Conservation (phyloP, 2,888 invertebrate genomes). For the Carpatolechia fugitivella region DNA sequence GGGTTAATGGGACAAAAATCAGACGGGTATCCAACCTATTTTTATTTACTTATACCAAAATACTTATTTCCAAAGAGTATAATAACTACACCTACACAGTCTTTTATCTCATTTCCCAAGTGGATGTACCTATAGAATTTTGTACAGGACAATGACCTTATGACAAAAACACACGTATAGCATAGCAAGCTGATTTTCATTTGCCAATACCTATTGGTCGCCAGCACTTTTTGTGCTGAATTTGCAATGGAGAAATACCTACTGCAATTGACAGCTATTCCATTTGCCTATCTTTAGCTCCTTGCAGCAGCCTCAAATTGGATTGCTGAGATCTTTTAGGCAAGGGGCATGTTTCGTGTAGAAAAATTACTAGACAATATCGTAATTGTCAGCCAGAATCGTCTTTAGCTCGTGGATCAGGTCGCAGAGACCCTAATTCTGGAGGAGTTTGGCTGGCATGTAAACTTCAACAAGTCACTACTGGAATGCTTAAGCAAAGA, state of each 20-base stretch:
- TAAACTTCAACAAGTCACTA: slow-evolving; percentile 18
- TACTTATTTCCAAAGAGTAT: no score
- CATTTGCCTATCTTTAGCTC: slow-evolving; percentile 16
- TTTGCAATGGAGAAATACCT: slow-evolving; percentile 18
- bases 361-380: slow-evolving; percentile 22
- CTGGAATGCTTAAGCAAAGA: not conserved
- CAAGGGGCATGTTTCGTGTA: slow-evolving; percentile 17
- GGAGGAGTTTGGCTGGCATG: slow-evolving; percentile 15
- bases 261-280: slow-evolving; percentile 21
- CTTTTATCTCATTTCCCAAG: slow-evolving; percentile 25
- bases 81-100: slow-evolving; percentile 19
- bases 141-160: slow-evolving; percentile 20
- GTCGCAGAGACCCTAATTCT: slow-evolving; percentile 1
- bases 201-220: slow-evolving; percentile 13
- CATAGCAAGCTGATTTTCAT: slow-evolving; percentile 19
- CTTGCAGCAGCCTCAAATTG: slow-evolving; percentile 24
- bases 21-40: slow-evolving; percentile 26
- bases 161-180: slow-evolving; percentile 19
- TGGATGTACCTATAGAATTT: slow-evolving; percentile 22
- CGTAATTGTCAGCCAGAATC: slow-evolving; percentile 11
- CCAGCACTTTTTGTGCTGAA: slow-evolving; percentile 15
- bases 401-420: not conserved
- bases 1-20: slow-evolving; percentile 27
- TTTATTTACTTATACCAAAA: slow-evolving; percentile 25
- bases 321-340: slow-evolving; percentile 19